Evolutionary conservation across 2,113 vertebrate species (phyloP), one percentile per base, ranked within the genome.

Genomic region (Oxyruncus cristatus): DNA sequence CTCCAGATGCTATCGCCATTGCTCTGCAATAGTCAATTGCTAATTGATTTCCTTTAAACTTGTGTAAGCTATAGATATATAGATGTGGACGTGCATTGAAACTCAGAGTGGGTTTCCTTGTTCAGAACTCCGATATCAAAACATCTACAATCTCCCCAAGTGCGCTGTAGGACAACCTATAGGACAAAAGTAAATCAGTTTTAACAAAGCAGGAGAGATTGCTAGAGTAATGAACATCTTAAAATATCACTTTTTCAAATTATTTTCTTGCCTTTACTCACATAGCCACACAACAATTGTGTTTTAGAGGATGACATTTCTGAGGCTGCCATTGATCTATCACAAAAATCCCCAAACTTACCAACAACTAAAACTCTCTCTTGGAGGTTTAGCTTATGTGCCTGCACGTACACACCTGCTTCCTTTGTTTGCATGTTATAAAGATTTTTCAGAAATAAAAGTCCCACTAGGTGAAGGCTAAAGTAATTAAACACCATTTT

Each of bases 21-120:
- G 53, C 46, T 77, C 75, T 93, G 84, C 88, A 94, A 94, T 95
- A 88, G 50, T 93, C 93, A 85, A 93, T 83, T 65, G 71, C 49
- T 66, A 90, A 96, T 94, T 94, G 96, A 96, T 96, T 96, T 94
- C 75, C 78, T 90, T 95, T 93, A 90, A 73, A 75, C 88, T 56
- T 28, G 52, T 93, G 83, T 87, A 78, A 92, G 56, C 65, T 91
- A 95, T 95, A 95, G 91, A 95, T 95, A 95, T 35, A 95, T 81
- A 91, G 82, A 93, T 62, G 80, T 33, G 22, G 46, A 82, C 46
- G 41, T 96, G 92, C 68, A 92, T 3, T 56, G 92, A 84, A 86
- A 61, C 85, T 68, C 68, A 8, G 35, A 42, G 58, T 3, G 5
- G 12, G 21, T 78, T 91, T 46, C 65, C 46, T 84, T 86, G 47